Percentiles rank a stretch among this genome's conserved stretches.
Evolutionary conservation across 2,797 vertebrate genomes (phyloP).

Genomic region (Sebastes wilsoni): DNA sequence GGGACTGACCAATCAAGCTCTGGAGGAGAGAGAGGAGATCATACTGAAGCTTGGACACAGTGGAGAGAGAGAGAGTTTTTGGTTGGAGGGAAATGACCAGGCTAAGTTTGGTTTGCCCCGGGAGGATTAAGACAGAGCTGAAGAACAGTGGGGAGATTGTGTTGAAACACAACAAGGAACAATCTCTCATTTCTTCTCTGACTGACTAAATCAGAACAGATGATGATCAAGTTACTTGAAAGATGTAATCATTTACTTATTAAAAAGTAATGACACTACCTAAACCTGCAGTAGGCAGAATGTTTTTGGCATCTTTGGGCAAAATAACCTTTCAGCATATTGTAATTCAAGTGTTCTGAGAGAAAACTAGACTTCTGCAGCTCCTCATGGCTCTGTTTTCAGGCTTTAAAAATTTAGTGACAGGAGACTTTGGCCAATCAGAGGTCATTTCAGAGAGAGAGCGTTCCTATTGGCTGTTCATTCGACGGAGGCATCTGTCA

Average conservation of each 20-base stretch:
- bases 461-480: no score
- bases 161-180: conserved; percentile 14
- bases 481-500: no score
- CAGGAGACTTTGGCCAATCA: no score
- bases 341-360: no score
- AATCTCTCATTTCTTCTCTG: conserved; percentile 15
- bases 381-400: no score
- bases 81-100: conserved; percentile 54
- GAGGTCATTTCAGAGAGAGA: no score
- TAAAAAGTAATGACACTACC: background rate
- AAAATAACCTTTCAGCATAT: no score
- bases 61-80: conserved; percentile 35
- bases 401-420: no score
- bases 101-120: conserved; percentile 29
- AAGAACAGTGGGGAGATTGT: conserved; percentile 43
- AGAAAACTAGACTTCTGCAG: no score
- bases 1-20: conserved; percentile 74
- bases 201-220: background rate
- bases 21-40: conserved; percentile 55
- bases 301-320: no score
- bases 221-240: background rate
- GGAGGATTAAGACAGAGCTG: conserved; percentile 48
- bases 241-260: background rate
- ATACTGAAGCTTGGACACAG: conserved; percentile 48
- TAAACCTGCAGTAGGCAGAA: background rate